These are phyloP conservation scores for Noctua comes DNA, from an alignment of 2,888 invertebrate genomes.

Conservation along the genomic window DNA sequence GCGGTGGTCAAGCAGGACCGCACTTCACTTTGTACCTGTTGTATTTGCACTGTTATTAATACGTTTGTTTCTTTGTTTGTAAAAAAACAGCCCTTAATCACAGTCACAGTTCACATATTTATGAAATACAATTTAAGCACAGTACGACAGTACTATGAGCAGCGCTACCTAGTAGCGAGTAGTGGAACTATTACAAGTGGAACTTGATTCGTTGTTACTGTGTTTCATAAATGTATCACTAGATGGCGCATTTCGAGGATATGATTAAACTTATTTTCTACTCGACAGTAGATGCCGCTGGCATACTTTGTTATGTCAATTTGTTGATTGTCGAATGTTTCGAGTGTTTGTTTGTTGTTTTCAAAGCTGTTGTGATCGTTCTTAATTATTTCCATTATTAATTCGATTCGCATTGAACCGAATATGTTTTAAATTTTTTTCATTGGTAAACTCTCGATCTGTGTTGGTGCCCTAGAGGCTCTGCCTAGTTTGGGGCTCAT, in stretches of 20 bases:
- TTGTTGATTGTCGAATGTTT: too few relatives aligned
- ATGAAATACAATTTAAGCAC: not conserved
- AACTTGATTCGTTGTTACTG: not conserved
- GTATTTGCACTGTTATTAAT: not conserved
- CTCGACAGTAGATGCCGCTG: conserved; percentile 67
- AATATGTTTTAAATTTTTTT: not conserved
- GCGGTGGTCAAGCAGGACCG: not conserved
- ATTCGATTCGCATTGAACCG: not conserved
- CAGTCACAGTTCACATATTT: not conserved
- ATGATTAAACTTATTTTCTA: conserved; percentile 12
- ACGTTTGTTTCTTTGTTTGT: not conserved
- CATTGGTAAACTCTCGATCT: not conserved
- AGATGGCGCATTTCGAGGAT: conserved; percentile 44
- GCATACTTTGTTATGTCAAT: not conserved
- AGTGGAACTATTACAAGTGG: conserved; percentile 22
- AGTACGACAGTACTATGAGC: too few relatives aligned
- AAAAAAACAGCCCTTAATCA: not conserved
- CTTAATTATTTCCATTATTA: not conserved
- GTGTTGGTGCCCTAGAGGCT: too few relatives aligned
- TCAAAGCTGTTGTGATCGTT: not conserved
- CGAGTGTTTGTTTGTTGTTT: not conserved
- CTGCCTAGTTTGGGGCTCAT: too few relatives aligned
- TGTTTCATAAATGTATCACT: not conserved
- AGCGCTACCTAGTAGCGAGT: conserved; percentile 59
- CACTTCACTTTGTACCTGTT: not conserved